Evolutionary conservation across 2,888 invertebrate genomes (phyloP).

Genomic region (Minunthozetes semirufus): DNA sequence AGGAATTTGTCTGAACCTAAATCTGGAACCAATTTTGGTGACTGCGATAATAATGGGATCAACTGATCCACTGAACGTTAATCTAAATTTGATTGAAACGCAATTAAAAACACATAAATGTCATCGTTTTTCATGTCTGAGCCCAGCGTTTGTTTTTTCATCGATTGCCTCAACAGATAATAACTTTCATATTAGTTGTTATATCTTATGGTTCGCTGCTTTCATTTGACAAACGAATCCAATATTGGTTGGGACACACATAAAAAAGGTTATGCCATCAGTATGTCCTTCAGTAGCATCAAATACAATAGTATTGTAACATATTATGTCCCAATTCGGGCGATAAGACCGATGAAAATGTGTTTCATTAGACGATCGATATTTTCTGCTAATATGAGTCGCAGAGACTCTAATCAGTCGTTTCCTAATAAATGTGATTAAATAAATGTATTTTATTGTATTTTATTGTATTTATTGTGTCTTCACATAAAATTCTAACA

Average conservation of each 20-base stretch:
- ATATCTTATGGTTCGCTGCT: not conserved
- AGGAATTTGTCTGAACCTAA: not conserved
- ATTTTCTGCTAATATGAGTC: not conserved
- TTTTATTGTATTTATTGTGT: not conserved
- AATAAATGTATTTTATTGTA: constrained; percentile 13
- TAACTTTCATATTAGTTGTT: constrained; percentile 27
- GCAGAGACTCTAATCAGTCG: not conserved
- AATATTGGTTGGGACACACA: constrained; percentile 23
- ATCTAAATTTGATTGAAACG: constrained; percentile 7
- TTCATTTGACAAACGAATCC: constrained; percentile 26
- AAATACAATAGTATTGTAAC: not conserved
- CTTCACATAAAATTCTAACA: not conserved
- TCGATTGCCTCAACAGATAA: constrained; percentile 5
- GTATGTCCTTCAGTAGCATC: not conserved
- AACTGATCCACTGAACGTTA: not conserved
- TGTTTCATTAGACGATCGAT: constrained; percentile 10
- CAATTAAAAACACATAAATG: constrained; percentile 29
- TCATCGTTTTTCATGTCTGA: constrained; percentile 4
- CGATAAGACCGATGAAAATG: not conserved
- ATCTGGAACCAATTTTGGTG: not conserved
- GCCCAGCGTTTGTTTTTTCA: not conserved
- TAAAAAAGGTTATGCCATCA: not conserved
- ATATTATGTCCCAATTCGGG: not conserved
- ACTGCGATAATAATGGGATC: not conserved
- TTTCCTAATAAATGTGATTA: constrained; percentile 22